These are phyloP conservation scores for Neria commutata DNA, from an alignment of 2,888 invertebrate genomes.

Conservation along the genomic window DNA sequence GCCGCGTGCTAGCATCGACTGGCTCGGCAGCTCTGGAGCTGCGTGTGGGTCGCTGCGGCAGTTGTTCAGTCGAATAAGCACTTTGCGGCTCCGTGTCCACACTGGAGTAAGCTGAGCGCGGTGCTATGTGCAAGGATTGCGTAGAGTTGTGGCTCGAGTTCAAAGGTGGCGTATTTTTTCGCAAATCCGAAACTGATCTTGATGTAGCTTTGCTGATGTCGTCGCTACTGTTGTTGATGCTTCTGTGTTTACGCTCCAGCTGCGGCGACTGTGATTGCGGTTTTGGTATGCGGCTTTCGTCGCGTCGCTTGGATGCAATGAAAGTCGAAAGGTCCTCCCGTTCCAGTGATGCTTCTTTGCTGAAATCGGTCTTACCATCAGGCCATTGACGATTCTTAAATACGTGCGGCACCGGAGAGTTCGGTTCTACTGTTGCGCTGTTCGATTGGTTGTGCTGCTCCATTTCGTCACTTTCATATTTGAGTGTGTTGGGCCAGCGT, in stretches of 20 bases:
- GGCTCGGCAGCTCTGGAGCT: slow-evolving; percentile 33
- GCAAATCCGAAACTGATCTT: slow-evolving; percentile 43
- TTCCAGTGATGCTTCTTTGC: slow-evolving; percentile 25
- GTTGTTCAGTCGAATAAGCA: slow-evolving; percentile 30
- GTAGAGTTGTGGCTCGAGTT: slow-evolving; percentile 32
- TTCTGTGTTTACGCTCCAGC: no score
- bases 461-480: slow-evolving; percentile 22
- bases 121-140: slow-evolving; percentile 29
- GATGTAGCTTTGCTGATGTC: slow-evolving; percentile 20
- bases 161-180: slow-evolving; percentile 32
- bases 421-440: slow-evolving; percentile 32
- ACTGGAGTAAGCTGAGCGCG: slow-evolving; percentile 37
- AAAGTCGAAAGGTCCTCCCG: no score
- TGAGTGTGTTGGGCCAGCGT: slow-evolving; percentile 47
- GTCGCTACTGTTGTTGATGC: no score
- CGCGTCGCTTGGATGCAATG: slow-evolving; percentile 19
- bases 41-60: slow-evolving; percentile 33
- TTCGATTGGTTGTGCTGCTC: slow-evolving; percentile 10
- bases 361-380: slow-evolving; percentile 48
- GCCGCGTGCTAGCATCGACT: slow-evolving; percentile 51
- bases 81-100: slow-evolving; percentile 41
- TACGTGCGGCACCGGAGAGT: slow-evolving; percentile 41
- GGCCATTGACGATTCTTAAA: slow-evolving; percentile 52
- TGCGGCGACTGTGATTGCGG: slow-evolving; percentile 46
- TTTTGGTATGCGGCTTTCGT: slow-evolving; percentile 25